A percentile compares a stretch with the other conserved stretches of the same genome.
phyloP scores from a whole-genome alignment of 2,797 vertebrate genomes.

The Morus bassanus region DNA sequence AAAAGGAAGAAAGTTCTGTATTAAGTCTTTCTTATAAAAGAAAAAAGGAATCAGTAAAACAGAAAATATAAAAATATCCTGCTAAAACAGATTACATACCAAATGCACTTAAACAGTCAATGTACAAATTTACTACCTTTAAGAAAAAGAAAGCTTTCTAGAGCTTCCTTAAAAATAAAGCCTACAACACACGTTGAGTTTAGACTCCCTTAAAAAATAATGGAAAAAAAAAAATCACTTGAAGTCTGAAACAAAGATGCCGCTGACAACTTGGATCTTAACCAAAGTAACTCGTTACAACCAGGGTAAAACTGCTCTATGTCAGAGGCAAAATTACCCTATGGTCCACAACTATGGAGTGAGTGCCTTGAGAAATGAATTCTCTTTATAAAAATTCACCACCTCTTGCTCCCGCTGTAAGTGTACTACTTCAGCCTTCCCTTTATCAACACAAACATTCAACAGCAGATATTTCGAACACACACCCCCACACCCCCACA shows the following conservation, averaged over 20 bases:
- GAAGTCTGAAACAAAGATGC: background rate
- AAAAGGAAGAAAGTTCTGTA: background rate
- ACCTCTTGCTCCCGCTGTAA: background rate
- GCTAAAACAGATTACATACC: background rate
- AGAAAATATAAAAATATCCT: background rate
- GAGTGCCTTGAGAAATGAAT: background rate
- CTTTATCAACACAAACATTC: background rate
- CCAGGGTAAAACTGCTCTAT: background rate
- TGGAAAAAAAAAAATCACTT: background rate
- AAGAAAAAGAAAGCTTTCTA: background rate
- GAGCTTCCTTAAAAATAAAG: background rate
- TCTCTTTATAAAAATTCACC: background rate
- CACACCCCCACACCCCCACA: background rate
- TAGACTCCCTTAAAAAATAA: background rate
- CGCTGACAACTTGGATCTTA: background rate
- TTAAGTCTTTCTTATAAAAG: background rate
- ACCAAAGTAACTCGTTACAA: background rate
- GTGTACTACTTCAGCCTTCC: background rate
- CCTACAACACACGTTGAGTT: background rate
- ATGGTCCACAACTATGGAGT: background rate
- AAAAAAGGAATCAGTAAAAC: background rate
- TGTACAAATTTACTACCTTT: background rate
- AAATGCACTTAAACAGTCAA: background rate
- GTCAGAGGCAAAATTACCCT: background rate
- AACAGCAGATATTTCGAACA: background rate